A percentile compares a stretch with the other conserved stretches of the same genome.
Evolutionary conservation across 2,797 vertebrate genomes (phyloP).

Genomic region (Gambelia wislizenii): DNA sequence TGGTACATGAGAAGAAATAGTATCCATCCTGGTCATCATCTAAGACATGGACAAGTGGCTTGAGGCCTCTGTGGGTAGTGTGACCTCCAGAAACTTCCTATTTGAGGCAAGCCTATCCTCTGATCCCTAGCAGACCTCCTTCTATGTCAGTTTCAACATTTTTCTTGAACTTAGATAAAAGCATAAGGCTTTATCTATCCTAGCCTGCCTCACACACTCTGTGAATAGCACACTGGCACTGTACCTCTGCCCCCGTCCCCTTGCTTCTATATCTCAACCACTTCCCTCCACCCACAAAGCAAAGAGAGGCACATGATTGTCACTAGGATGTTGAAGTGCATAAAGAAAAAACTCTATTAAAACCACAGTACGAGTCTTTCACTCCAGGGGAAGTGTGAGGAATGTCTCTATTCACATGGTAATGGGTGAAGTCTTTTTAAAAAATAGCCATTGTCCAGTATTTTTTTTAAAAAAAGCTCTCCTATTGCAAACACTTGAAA

Average conservation of each 20-base stretch:
- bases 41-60: background rate
- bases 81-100: background rate
- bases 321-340: too few species aligned
- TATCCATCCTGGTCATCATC: background rate
- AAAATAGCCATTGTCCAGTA: background rate
- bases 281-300: background rate
- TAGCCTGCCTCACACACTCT: background rate
- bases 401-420: background rate
- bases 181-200: background rate
- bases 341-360: background rate
- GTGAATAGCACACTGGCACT: too few species aligned
- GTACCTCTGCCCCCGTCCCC: too few species aligned
- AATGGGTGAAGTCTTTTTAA: background rate
- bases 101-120: background rate
- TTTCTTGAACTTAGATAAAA: background rate
- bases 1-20: background rate
- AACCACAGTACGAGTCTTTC: background rate
- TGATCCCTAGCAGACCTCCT: background rate
- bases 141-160: background rate
- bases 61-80: background rate
- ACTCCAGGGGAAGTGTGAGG: background rate
- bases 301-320: background rate
- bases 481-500: too few species aligned
- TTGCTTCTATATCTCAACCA: background rate
- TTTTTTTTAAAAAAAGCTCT: background rate